phyloP scores from a whole-genome alignment of 2,888 invertebrate genomes.

The Protophormia terraenovae region DNA sequence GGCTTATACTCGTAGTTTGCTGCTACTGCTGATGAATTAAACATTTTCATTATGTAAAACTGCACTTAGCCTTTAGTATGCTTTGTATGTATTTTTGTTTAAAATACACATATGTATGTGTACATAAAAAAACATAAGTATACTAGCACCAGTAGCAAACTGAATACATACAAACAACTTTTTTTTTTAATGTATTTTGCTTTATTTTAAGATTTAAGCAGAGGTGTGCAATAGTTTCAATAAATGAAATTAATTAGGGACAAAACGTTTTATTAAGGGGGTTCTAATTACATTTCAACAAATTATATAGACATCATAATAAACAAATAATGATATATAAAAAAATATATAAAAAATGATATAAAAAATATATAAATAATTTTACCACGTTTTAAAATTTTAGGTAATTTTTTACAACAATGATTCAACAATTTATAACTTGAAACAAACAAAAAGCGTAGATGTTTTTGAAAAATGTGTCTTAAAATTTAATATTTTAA shows the following conservation, averaged over 20 bases:
- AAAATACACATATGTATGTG: conserved; percentile 9
- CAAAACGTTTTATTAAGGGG: too few species aligned
- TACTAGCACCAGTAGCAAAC: not conserved
- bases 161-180: conserved; percentile 32
- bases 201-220: conserved; percentile 6
- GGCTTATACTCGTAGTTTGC: conserved; percentile 54
- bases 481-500: too few species aligned
- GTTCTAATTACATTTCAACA: too few species aligned
- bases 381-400: too few species aligned
- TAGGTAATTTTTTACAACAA: too few species aligned
- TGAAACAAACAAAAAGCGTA: too few species aligned
- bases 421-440: too few species aligned
- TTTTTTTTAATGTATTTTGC: conserved; percentile 31
- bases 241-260: conserved; percentile 6
- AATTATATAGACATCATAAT: too few species aligned
- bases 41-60: conserved; percentile 70
- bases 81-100: conserved; percentile 57
- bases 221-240: conserved; percentile 46
- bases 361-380: too few species aligned
- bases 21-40: conserved; percentile 71
- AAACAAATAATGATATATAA: too few species aligned
- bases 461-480: too few species aligned
- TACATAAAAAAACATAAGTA: not conserved
- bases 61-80: conserved; percentile 67
- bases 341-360: too few species aligned